These are phyloP conservation scores for Myotis planiceps DNA, from an alignment of 2,797 vertebrate species.

Conservation along the genomic window DNA sequence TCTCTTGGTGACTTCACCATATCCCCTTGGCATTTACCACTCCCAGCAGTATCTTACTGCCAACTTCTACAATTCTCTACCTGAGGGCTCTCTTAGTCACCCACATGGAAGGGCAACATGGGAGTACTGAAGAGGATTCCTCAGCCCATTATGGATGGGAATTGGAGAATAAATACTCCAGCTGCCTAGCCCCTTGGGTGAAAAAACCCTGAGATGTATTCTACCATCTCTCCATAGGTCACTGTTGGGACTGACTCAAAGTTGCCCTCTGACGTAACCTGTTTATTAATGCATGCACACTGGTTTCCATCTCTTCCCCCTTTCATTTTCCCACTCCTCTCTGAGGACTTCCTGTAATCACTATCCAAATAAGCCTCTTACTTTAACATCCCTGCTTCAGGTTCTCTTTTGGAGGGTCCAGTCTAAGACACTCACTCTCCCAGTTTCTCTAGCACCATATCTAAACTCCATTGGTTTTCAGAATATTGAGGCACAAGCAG, in stretches of 20 bases:
- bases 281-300: background rate
- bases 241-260: background rate
- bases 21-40: background rate
- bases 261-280: background rate
- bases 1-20: background rate
- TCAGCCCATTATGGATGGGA: background rate
- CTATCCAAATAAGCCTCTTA: background rate
- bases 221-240: background rate
- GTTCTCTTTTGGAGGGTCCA: background rate
- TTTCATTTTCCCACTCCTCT: background rate
- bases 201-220: background rate
- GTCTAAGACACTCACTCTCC: background rate
- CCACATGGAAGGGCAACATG: background rate
- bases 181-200: background rate
- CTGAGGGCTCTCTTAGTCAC: background rate
- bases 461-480: background rate
- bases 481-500: background rate
- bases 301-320: background rate
- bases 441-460: background rate
- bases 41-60: background rate
- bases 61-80: background rate
- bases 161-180: background rate
- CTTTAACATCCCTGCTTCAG: background rate
- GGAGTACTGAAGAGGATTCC: background rate
- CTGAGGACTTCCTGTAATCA: background rate